A percentile compares a stretch with the other conserved stretches of the same genome.
Evolutionary conservation across 2,797 vertebrate species (phyloP).

Genomic region (Microcaecilia unicolor): DNA sequence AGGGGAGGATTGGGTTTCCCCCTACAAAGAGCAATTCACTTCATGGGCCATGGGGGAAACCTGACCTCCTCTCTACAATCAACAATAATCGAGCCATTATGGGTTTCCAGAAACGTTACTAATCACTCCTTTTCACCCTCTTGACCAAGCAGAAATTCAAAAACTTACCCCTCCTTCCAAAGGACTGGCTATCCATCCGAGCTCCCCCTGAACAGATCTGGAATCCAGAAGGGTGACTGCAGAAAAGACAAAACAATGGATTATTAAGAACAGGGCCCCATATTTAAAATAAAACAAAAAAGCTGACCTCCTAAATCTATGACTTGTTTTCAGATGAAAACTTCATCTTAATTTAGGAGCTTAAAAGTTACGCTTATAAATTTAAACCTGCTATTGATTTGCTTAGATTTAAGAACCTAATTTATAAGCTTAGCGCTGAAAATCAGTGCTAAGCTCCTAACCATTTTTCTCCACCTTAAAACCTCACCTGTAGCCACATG

Average conservation of each 20-base stretch:
- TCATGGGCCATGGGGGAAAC: constrained; percentile 66
- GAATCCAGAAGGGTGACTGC: constrained; percentile 95
- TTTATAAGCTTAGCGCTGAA: too few species aligned
- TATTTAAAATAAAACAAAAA: neutral
- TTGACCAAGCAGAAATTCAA: constrained; percentile 36
- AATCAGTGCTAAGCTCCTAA: too few species aligned
- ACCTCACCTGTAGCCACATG: too few species aligned
- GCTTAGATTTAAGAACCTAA: too few species aligned
- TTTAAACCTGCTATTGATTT: too few species aligned
- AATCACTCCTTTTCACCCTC: constrained; percentile 49
- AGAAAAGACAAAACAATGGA: constrained; percentile 42
- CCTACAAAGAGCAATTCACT: constrained; percentile 84
- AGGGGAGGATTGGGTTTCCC: constrained; percentile 82
- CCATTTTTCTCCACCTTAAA: too few species aligned
- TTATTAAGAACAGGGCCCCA: neutral
- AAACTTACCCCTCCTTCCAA: constrained; percentile 96
- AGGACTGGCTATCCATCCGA: constrained; percentile 96
- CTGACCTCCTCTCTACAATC: constrained; percentile 73
- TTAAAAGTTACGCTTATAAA: too few species aligned
- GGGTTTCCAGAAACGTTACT: constrained; percentile 47
- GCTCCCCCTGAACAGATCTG: constrained; percentile 92
- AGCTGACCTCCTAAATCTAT: too few species aligned
- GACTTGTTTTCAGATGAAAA: too few species aligned
- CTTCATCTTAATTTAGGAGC: too few species aligned
- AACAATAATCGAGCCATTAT: constrained; percentile 53